Evolutionary conservation across 2,888 invertebrate genomes (phyloP).

Genomic region (Synanthedon myopaeformis): DNA sequence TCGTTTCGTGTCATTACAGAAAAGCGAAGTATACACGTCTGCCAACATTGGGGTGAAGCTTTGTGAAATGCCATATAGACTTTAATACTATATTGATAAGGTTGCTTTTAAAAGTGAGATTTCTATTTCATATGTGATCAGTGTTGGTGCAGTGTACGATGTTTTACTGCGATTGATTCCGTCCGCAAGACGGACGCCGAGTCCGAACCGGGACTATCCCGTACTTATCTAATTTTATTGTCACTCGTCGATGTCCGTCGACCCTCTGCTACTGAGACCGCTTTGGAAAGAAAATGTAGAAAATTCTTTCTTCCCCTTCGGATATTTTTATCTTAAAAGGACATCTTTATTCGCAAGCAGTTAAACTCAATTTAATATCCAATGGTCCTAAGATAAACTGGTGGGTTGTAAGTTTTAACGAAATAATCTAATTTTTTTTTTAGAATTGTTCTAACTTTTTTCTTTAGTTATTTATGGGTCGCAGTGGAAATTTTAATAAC

Average conservation of each 20-base stretch:
- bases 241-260: slow-evolving; percentile 46
- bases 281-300: slow-evolving; percentile 37
- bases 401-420: background rate
- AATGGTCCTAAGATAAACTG: slow-evolving; percentile 37
- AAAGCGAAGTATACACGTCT: slow-evolving; percentile 44
- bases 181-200: slow-evolving; percentile 52
- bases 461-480: too few species aligned
- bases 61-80: background rate
- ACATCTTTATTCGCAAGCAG: slow-evolving; percentile 60
- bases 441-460: too few species aligned
- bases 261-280: slow-evolving; percentile 41
- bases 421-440: background rate
- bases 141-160: background rate
- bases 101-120: background rate
- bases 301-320: slow-evolving; percentile 43
- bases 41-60: slow-evolving; percentile 11
- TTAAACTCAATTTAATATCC: slow-evolving; percentile 59
- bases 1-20: slow-evolving; percentile 56
- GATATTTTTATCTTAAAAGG: slow-evolving; percentile 54
- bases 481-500: too few species aligned
- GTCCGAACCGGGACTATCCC: slow-evolving; percentile 46
- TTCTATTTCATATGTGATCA: background rate
- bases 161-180: slow-evolving; percentile 68
- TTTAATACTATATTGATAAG: background rate
- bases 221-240: slow-evolving; percentile 70